phyloP scores from a whole-genome alignment of 2,888 invertebrate species.

The Nomada fabriciana region DNA sequence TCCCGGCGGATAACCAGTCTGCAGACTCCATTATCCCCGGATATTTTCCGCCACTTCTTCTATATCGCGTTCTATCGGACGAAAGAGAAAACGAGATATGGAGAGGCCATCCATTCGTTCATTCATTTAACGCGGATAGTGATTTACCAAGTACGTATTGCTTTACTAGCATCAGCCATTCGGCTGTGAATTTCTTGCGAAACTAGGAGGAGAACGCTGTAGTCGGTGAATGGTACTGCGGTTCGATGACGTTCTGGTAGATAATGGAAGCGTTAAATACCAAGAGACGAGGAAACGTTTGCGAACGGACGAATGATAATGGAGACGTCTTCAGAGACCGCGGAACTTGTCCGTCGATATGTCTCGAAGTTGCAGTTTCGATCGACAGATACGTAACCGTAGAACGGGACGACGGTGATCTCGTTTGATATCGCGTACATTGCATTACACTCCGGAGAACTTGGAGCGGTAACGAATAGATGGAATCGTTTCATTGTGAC shows the following conservation, averaged over 20 bases:
- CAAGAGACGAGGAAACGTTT: too few relatives aligned
- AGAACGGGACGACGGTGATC: not conserved
- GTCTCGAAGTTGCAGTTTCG: not conserved
- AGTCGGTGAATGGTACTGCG: not conserved
- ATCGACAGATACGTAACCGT: not conserved
- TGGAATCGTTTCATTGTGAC: too few relatives aligned
- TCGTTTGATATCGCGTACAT: not conserved
- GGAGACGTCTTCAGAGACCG: too few relatives aligned
- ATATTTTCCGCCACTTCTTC: too few relatives aligned
- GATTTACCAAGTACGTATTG: not conserved
- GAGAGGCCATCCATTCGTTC: not conserved
- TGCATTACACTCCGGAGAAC: not conserved
- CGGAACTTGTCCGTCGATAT: too few relatives aligned
- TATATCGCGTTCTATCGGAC: too few relatives aligned
- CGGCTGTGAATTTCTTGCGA: not conserved
- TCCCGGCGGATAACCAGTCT: conserved; percentile 12
- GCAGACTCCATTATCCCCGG: conserved; percentile 15
- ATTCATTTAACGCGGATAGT: too few relatives aligned
- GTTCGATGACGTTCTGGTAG: not conserved
- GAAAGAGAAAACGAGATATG: not conserved
- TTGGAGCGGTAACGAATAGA: not conserved
- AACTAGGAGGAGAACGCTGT: not conserved
- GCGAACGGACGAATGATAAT: too few relatives aligned
- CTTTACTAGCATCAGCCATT: not conserved
- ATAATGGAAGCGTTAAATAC: too few relatives aligned